These are phyloP conservation scores for Tachycineta bicolor DNA, from an alignment of 2,113 vertebrate genomes.

Conservation along the genomic window DNA sequence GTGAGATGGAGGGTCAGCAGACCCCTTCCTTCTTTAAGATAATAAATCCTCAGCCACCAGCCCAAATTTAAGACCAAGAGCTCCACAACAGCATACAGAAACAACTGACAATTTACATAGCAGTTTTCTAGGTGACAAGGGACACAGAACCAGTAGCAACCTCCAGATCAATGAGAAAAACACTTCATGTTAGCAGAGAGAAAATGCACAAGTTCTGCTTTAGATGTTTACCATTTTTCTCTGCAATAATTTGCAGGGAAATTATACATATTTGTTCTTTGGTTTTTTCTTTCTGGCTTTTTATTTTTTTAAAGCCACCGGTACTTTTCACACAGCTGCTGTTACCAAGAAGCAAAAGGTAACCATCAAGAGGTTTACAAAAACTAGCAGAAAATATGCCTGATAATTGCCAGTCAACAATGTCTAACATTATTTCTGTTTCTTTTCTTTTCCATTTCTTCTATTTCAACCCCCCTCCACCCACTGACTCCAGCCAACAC, in stretches of 20 bases:
- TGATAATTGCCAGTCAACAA: background rate
- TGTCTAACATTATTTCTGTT: background rate
- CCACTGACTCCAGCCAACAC: background rate
- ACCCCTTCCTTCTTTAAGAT: background rate
- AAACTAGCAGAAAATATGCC: conserved; percentile 16
- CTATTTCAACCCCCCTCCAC: background rate
- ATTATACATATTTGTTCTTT: background rate
- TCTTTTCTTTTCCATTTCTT: background rate
- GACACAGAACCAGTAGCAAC: conserved; percentile 3
- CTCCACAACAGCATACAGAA: conserved; percentile 26
- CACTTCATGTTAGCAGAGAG: background rate
- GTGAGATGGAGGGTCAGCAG: background rate
- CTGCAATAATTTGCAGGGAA: background rate
- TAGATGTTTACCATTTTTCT: conserved; percentile 2
- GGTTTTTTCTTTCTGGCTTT: background rate
- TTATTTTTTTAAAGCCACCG: background rate
- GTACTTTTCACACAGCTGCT: conserved; percentile 43
- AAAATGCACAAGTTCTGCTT: conserved; percentile 31
- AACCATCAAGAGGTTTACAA: background rate
- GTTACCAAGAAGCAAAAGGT: conserved; percentile 46
- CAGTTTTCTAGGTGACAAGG: background rate
- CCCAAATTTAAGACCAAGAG: background rate
- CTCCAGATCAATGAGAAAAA: conserved; percentile 4
- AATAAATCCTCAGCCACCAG: conserved; percentile 2
- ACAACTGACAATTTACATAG: conserved; percentile 19